These are phyloP conservation scores for Siniperca knerii DNA, from an alignment of 2,113 vertebrate species.

Conservation along the genomic window DNA sequence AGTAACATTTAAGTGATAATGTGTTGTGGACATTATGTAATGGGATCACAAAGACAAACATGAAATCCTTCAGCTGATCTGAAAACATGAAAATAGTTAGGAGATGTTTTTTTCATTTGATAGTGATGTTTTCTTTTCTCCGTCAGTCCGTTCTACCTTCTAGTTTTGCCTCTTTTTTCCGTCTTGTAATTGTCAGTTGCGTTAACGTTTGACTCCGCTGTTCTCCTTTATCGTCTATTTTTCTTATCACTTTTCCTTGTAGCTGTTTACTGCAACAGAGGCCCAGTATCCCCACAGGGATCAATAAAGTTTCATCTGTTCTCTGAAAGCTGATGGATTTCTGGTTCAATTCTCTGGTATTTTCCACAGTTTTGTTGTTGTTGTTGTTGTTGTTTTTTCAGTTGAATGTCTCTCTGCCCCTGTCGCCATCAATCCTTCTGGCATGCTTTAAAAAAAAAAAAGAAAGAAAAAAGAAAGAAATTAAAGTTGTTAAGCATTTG, in stretches of 20 bases:
- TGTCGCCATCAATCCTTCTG: too few relatives aligned
- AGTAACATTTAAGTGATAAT: neutral
- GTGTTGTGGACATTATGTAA: neutral
- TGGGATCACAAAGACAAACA: neutral
- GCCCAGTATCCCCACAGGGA: constrained; percentile 28
- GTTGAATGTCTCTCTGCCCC: neutral
- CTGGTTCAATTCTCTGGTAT: constrained; percentile 10
- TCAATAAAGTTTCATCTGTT: constrained; percentile 45
- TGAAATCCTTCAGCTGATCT: neutral
- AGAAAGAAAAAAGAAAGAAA: neutral
- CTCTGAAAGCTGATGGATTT: constrained; percentile 42
- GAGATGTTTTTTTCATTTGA: neutral
- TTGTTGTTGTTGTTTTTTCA: neutral
- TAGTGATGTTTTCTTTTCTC: neutral
- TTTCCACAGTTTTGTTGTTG: neutral
- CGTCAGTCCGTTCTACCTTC: neutral
- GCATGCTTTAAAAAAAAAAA: neutral
- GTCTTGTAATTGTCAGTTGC: neutral
- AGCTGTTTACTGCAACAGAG: constrained; percentile 30
- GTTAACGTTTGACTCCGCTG: neutral
- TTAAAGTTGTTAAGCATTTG: neutral
- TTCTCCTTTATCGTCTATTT: constrained; percentile 1
- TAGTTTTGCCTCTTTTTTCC: neutral
- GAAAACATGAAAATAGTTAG: neutral
- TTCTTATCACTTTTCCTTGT: neutral